phyloP scores from a whole-genome alignment of 2,797 vertebrate genomes.

The Orientallactaga sibirica region DNA sequence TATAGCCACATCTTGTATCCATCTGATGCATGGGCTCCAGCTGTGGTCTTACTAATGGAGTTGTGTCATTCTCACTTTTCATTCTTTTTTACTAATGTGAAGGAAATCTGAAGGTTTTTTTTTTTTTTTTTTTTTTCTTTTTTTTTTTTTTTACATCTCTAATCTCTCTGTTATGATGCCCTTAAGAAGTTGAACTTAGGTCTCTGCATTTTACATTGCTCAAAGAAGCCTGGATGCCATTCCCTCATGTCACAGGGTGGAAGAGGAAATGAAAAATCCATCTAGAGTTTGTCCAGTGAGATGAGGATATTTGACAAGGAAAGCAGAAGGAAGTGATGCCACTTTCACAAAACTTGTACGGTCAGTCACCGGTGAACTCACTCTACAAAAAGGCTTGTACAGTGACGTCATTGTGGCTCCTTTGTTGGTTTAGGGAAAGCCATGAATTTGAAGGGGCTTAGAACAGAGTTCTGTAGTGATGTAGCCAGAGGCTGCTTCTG shows the following conservation, averaged over 20 bases:
- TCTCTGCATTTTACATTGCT: not conserved
- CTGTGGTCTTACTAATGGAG: not conserved
- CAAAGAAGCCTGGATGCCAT: not conserved
- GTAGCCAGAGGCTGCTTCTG: not conserved
- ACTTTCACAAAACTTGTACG: not conserved
- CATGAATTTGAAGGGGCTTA: not conserved
- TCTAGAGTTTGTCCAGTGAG: not conserved
- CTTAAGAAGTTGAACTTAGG: constrained; percentile 16
- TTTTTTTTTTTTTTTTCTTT: not conserved
- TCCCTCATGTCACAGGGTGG: not conserved
- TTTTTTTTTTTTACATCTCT: not conserved
- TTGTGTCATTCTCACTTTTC: not conserved
- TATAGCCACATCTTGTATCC: not conserved
- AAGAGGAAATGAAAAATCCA: not conserved
- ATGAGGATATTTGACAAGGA: not conserved
- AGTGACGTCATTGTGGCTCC: constrained; percentile 44
- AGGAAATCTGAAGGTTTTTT: not conserved
- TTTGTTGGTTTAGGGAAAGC: not conserved
- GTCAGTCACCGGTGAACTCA: not conserved
- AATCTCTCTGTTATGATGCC: not conserved
- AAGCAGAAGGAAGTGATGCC: not conserved
- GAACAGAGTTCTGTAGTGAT: not conserved
- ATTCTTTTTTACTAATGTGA: not conserved
- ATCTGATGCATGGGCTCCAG: not conserved
- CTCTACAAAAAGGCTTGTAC: not conserved